Evolutionary conservation across 1,140 invertebrate species (phyloP).

Genomic region (Brachionus paranguensis): DNA sequence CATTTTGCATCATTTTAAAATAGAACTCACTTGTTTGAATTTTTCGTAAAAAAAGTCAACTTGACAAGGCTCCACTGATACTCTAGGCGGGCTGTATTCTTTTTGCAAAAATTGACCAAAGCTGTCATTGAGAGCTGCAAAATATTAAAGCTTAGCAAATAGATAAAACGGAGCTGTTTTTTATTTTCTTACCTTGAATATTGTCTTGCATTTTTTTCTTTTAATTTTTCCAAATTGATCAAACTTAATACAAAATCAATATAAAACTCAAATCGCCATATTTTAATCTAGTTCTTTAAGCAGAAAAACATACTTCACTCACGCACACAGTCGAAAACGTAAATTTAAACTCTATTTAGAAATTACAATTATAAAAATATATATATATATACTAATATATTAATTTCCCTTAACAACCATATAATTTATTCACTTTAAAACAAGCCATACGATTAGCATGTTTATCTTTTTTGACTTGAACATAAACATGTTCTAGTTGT

Average conservation of each 20-base stretch:
- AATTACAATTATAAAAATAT: not conserved
- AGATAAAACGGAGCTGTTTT: not conserved
- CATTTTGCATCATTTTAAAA: not conserved
- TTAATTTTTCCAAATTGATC: not conserved
- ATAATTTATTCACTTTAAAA: not conserved
- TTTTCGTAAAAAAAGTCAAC: slow-evolving; percentile 38
- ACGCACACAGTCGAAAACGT: not conserved
- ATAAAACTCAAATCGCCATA: not conserved
- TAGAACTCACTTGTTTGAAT: slow-evolving; percentile 27
- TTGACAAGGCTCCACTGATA: slow-evolving; percentile 13
- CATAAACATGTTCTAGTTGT: not conserved
- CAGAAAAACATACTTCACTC: not conserved
- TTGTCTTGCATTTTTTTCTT: slow-evolving; percentile 22
- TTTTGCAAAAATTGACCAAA: not conserved
- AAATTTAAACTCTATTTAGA: not conserved
- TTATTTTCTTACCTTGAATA: not conserved
- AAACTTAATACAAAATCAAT: not conserved
- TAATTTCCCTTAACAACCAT: slow-evolving; percentile 31
- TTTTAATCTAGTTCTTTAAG: slow-evolving; percentile 4
- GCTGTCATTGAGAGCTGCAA: not conserved
- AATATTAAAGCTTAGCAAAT: not conserved
- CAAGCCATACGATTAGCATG: not conserved
- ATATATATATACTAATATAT: not conserved
- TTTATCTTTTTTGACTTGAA: not conserved
- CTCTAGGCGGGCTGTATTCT: not conserved